Evolutionary conservation across 2,888 invertebrate species (phyloP).

Genomic region (Zele albiditarsus): DNA sequence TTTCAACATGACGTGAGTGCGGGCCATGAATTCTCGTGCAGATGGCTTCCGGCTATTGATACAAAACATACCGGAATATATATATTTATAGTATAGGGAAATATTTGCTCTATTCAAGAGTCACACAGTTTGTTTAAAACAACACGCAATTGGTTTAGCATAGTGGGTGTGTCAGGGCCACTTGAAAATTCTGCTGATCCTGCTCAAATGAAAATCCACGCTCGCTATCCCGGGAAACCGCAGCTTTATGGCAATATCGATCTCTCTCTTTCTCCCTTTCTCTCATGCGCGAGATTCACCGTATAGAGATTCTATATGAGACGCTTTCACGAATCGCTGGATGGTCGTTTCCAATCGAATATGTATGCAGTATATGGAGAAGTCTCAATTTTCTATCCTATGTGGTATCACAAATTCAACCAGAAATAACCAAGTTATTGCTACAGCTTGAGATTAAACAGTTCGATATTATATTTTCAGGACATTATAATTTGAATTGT

Average conservation of each 20-base stretch:
- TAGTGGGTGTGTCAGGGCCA: slow-evolving; percentile 39
- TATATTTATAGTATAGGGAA: background rate
- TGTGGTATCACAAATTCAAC: slow-evolving; percentile 29
- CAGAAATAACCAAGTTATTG: slow-evolving; percentile 10
- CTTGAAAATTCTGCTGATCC: slow-evolving; percentile 52
- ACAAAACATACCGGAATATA: background rate
- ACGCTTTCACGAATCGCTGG: slow-evolving; percentile 44
- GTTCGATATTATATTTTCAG: background rate
- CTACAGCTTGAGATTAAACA: slow-evolving; percentile 6
- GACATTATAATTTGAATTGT: slow-evolving; percentile 20
- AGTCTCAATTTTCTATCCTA: slow-evolving; percentile 9
- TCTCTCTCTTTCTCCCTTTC: slow-evolving; percentile 30
- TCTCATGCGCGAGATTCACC: background rate
- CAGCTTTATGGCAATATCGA: slow-evolving; percentile 47
- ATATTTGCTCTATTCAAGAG: slow-evolving; percentile 49
- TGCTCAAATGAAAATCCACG: slow-evolving; percentile 50
- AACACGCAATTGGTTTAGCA: slow-evolving; percentile 49
- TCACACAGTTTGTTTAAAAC: slow-evolving; percentile 47
- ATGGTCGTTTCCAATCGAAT: slow-evolving; percentile 36
- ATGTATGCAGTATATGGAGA: slow-evolving; percentile 32
- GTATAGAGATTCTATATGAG: slow-evolving; percentile 44
- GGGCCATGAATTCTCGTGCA: background rate
- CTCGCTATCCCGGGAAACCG: slow-evolving; percentile 28
- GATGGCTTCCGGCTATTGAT: background rate
- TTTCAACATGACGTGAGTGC: background rate